These are phyloP conservation scores for Sitobion miscanthi DNA, from an alignment of 1,140 invertebrate genomes.

Conservation along the genomic window DNA sequence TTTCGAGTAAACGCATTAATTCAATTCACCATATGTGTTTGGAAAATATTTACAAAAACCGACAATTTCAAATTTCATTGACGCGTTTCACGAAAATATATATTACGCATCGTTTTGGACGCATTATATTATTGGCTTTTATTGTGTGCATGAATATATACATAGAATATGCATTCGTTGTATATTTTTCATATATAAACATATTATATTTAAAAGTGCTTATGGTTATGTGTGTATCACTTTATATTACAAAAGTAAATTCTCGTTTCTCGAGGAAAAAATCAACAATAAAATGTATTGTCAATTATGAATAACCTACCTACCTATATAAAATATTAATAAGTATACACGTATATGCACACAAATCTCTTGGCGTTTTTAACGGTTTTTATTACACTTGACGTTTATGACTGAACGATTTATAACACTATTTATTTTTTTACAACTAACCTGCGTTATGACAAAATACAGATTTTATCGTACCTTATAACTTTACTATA, in stretches of 20 bases:
- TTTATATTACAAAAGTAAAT: neutral
- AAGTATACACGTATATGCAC: neutral
- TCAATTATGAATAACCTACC: neutral
- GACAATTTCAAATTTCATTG: neutral
- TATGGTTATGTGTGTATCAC: neutral
- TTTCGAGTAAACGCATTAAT: neutral
- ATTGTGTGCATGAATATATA: neutral
- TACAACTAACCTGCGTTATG: neutral
- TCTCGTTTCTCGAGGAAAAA: neutral
- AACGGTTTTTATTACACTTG: slow-evolving; percentile 29
- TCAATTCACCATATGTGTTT: neutral
- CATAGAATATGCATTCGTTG: neutral
- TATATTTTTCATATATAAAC: neutral
- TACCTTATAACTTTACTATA: neutral
- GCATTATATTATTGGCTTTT: neutral
- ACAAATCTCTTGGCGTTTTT: neutral
- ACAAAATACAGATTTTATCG: slow-evolving; percentile 29
- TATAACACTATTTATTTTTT: neutral
- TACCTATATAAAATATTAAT: neutral
- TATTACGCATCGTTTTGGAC: neutral
- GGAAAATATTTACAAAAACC: neutral
- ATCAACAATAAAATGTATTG: neutral
- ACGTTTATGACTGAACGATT: slow-evolving; percentile 35
- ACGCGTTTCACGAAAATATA: neutral
- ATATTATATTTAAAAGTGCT: neutral